Conservation (phyloP, 2,113 vertebrate genomes). For the Percina caprodes region DNA sequence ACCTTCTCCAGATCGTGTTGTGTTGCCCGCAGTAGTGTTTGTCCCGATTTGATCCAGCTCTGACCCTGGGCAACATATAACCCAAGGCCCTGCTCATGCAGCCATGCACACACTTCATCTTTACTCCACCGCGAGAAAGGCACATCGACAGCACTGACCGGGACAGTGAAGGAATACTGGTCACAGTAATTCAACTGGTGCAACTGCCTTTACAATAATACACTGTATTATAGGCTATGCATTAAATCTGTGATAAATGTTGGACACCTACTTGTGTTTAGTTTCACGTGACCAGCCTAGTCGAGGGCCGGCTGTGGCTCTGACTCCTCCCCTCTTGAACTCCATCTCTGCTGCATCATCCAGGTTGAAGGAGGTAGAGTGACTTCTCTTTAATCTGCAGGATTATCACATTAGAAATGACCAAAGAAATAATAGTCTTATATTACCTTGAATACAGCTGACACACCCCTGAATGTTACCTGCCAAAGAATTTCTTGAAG, state of each 20-base stretch:
- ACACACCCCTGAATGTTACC: constrained; percentile 61
- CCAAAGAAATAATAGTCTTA: background rate
- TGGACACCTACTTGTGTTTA: constrained; percentile 86
- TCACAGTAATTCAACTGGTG: background rate
- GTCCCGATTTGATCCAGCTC: constrained; percentile 93
- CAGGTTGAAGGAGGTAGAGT: constrained; percentile 93
- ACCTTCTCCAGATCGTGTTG: constrained; percentile 96
- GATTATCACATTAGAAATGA: constrained; percentile 14
- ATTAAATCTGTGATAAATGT: background rate
- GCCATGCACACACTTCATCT: constrained; percentile 94
- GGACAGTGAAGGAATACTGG: background rate
- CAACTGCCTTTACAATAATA: background rate
- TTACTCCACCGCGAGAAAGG: constrained; percentile 94
- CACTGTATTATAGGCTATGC: background rate
- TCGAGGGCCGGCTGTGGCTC: constrained; percentile 93
- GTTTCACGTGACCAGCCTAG: constrained; percentile 94
- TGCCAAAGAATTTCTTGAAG: constrained; percentile 94
- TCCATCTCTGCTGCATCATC: constrained; percentile 90
- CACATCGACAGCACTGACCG: constrained; percentile 86
- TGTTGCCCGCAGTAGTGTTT: constrained; percentile 93
- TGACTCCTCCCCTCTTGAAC: constrained; percentile 94
- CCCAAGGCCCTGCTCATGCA: constrained; percentile 93
- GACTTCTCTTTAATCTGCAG: constrained; percentile 92
- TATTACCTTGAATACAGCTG: rapidly evolving
- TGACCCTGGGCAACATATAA: constrained; percentile 87